Base-by-base conservation (phyloP, 1,140 invertebrate genomes). In the Drosophila repleta region DNA sequence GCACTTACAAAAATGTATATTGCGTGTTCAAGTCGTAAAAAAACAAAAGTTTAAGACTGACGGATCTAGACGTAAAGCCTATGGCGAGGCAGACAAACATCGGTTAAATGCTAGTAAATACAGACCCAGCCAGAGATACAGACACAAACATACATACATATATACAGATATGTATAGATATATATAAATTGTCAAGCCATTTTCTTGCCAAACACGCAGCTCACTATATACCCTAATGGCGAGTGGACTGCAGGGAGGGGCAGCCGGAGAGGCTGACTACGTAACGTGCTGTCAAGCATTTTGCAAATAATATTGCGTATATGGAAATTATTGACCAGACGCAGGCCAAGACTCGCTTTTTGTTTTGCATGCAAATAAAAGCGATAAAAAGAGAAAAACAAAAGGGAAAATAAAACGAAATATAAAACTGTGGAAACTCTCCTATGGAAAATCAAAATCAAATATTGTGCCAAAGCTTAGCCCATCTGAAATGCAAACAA, bases 301-400 rank as follows among this genome's bases (percentile, higher is more conserved):
- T 76, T 55, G 81, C 65, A 85, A 84, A 84, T 85, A 84, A 80
- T 79, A 79, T 82, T 79, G 71, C 79, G 75, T 80, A 66, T 61
- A 67, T 78, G 67, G 78, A 84, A 63, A 79, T 71, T 71, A 71
- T 72, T 84, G 71, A 63, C 63, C 74, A 80, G 65, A 56, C 62
- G 52, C 32, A 11, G 24, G 55, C 39, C 45, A 46, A 46, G 15
- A 57, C 21, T 29, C 37, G 21, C 21, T 57, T 46, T 57, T 53
- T 55, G 49, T 63, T 71, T 51, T 66, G 53, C 68, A 58, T 66
- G 68, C 62, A 65, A 71, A 71, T 46, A 66, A 15, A 17, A 43
- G 7, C 13, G 24, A 18, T 11, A 6, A 20, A 17, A 43, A 57
- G 29, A 24, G 17, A 7, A 15, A 35, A 45, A 17, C 13, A 55